Conservation (phyloP, 2,113 vertebrate species). For the Hippoglossus stenolepis region DNA sequence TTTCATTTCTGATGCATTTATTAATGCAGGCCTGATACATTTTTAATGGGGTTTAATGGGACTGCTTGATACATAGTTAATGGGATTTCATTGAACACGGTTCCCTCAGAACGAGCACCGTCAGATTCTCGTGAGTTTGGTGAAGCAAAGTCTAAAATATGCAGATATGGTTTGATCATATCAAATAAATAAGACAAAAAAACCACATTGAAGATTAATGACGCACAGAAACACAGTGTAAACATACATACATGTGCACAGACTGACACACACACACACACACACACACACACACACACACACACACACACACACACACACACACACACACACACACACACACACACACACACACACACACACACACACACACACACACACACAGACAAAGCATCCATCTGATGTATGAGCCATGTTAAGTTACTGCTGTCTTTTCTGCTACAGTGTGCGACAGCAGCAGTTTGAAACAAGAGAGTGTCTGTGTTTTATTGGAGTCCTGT, state of each 20-base stretch:
- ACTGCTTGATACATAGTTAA: constrained; percentile 64
- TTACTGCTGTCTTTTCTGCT: constrained; percentile 53
- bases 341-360: no score
- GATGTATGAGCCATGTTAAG: constrained; percentile 57
- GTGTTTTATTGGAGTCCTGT: constrained; percentile 52
- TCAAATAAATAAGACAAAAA: constrained; percentile 59
- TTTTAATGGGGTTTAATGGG: constrained; percentile 70
- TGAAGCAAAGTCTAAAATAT: constrained; percentile 33
- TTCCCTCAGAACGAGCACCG: constrained; percentile 40
- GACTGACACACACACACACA: not conserved
- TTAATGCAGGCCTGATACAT: constrained; percentile 71
- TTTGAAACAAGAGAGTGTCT: constrained; percentile 44
- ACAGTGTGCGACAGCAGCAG: constrained; percentile 64
- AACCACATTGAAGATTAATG: constrained; percentile 22
- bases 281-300: constrained; percentile 4
- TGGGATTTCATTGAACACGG: constrained; percentile 53
- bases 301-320: no score
- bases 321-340: no score
- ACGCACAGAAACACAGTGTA: constrained; percentile 54
- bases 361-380: no score
- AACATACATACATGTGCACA: constrained; percentile 27
- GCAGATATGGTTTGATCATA: constrained; percentile 31
- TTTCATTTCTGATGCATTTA: constrained; percentile 63
- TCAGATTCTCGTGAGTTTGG: constrained; percentile 17
- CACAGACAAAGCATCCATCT: constrained; percentile 47